phyloP scores from a whole-genome alignment of 2,888 invertebrate genomes.

The Drosophila setosimentum region DNA sequence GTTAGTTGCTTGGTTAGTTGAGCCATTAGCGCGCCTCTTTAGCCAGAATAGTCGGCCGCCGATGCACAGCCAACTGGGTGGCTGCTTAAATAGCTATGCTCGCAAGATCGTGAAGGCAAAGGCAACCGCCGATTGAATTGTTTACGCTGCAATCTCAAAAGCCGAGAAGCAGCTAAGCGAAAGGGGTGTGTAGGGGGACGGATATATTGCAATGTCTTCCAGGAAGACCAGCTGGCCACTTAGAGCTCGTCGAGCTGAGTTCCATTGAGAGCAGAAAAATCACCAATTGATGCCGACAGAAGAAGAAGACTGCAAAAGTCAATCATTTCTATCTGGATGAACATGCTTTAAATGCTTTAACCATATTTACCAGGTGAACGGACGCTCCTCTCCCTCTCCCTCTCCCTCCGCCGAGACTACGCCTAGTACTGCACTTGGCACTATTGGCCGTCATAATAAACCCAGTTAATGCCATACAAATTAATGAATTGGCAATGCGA shows the following conservation, averaged over 20 bases:
- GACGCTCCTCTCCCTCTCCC: not conserved
- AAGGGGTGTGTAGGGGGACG: not conserved
- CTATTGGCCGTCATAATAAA: slow-evolving; percentile 64
- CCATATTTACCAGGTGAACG: slow-evolving; percentile 20
- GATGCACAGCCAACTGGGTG: slow-evolving; percentile 37
- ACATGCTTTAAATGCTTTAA: slow-evolving; percentile 25
- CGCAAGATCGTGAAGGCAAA: slow-evolving; percentile 11
- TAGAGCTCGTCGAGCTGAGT: not conserved
- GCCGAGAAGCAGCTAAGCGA: not conserved
- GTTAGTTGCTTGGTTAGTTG: slow-evolving; percentile 54
- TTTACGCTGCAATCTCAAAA: slow-evolving; percentile 38
- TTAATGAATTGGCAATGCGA: slow-evolving; percentile 28
- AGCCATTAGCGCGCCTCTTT: slow-evolving; percentile 61
- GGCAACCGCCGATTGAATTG: slow-evolving; percentile 44
- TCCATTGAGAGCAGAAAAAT: not conserved
- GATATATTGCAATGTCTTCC: slow-evolving; percentile 30
- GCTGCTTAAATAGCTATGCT: slow-evolving; percentile 25
- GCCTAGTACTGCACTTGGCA: slow-evolving; percentile 56
- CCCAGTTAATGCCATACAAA: slow-evolving; percentile 44
- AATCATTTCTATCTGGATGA: slow-evolving; percentile 20
- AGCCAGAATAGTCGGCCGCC: slow-evolving; percentile 34
- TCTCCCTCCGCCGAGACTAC: not conserved
- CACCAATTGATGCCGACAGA: slow-evolving; percentile 36
- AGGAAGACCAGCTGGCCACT: slow-evolving; percentile 26
- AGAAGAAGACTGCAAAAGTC: slow-evolving; percentile 32